phyloP scores from a whole-genome alignment of 2,113 vertebrate species.

The Daboia siamensis region DNA sequence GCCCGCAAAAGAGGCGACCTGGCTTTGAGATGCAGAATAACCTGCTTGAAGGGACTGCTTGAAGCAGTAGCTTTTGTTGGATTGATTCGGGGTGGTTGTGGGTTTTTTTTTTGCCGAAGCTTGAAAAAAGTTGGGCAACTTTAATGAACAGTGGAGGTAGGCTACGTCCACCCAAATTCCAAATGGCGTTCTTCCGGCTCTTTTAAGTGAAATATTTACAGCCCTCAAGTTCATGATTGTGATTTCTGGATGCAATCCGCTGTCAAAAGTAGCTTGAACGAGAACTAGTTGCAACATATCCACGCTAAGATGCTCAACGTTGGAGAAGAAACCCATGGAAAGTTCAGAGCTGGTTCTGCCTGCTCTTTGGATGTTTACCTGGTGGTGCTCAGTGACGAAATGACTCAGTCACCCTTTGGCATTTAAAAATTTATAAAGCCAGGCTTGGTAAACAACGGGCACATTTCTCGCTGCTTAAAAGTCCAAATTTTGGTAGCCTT shows the following conservation, averaged over 20 bases:
- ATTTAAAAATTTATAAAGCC: neutral
- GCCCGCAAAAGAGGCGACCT: neutral
- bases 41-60: neutral
- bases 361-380: neutral
- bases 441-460: neutral
- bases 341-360: neutral
- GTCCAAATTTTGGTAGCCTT: no score
- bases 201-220: neutral
- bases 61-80: neutral
- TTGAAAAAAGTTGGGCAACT: neutral
- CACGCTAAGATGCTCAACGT: neutral
- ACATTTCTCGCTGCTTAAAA: neutral
- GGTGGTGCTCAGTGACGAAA: neutral
- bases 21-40: neutral
- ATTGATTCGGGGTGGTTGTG: neutral
- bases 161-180: neutral
- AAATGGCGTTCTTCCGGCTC: no score
- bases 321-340: neutral
- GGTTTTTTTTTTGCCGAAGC: neutral
- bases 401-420: neutral
- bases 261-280: neutral
- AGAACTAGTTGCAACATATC: constrained; percentile 26
- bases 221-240: neutral
- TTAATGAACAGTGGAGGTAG: neutral
- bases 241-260: constrained; percentile 10